Conservation (phyloP, 2,113 vertebrate genomes). For the Brachypteracias leptosomus region DNA sequence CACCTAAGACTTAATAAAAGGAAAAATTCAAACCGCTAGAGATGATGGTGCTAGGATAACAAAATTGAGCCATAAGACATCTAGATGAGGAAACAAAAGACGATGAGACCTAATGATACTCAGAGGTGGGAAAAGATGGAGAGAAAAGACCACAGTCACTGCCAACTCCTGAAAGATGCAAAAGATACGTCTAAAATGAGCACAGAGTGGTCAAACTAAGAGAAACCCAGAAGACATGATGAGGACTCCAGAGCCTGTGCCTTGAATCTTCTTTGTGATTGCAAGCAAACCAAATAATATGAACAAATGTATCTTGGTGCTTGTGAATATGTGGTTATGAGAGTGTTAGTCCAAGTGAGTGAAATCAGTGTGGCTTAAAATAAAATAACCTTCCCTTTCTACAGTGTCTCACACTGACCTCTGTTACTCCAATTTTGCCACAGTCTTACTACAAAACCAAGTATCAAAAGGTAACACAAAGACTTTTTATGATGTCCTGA, state of each 20-base stretch:
- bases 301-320: not conserved
- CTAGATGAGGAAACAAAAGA: not conserved
- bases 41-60: not conserved
- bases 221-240: not conserved
- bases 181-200: not conserved
- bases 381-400: not conserved
- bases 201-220: not conserved
- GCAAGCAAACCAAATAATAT: not conserved
- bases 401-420: not conserved
- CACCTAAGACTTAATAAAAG: not conserved
- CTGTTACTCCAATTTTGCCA: not conserved
- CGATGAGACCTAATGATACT: not conserved
- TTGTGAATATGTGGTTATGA: not conserved
- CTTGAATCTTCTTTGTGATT: not conserved
- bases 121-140: not conserved
- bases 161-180: not conserved
- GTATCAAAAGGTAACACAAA: not conserved
- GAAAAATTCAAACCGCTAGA: not conserved
- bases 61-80: not conserved
- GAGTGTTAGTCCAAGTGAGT: not conserved
- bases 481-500: not conserved
- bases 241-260: not conserved
- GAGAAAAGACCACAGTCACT: not conserved
- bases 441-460: not conserved
- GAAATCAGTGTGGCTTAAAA: not conserved